These are phyloP conservation scores for Cinclus cinclus DNA, from an alignment of 2,113 vertebrate genomes.

Conservation along the genomic window DNA sequence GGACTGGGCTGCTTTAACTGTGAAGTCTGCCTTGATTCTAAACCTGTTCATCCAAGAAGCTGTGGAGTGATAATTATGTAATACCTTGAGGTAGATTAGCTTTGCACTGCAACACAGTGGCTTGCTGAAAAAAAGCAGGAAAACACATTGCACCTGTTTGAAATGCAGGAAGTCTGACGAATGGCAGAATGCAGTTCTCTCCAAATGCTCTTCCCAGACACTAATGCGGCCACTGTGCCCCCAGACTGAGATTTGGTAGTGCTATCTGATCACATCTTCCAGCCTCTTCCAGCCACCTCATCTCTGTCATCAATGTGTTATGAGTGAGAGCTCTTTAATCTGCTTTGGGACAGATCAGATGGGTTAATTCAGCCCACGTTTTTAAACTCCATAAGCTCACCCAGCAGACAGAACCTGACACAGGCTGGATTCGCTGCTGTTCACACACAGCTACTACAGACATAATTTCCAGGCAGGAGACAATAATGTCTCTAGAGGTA, in stretches of 20 bases:
- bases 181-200: not conserved
- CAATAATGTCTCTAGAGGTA: not conserved
- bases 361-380: not conserved
- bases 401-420: not conserved
- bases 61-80: not conserved
- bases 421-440: rapidly evolving
- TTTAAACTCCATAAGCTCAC: not conserved
- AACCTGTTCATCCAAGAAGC: not conserved
- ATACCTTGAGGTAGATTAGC: not conserved
- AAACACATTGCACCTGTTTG: not conserved
- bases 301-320: not conserved
- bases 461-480: not conserved
- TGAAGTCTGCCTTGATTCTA: not conserved
- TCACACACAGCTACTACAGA: not conserved
- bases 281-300: not conserved
- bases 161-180: not conserved
- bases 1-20: not conserved
- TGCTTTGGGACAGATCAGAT: not conserved
- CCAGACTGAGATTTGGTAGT: not conserved
- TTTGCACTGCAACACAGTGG: not conserved
- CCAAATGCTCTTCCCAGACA: not conserved
- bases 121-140: not conserved
- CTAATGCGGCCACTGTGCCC: rapidly evolving
- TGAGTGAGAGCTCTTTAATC: not conserved
- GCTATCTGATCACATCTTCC: not conserved